These are phyloP conservation scores for Sarcophaga bullata DNA, from an alignment of 1,140 invertebrate species.

Conservation along the genomic window DNA sequence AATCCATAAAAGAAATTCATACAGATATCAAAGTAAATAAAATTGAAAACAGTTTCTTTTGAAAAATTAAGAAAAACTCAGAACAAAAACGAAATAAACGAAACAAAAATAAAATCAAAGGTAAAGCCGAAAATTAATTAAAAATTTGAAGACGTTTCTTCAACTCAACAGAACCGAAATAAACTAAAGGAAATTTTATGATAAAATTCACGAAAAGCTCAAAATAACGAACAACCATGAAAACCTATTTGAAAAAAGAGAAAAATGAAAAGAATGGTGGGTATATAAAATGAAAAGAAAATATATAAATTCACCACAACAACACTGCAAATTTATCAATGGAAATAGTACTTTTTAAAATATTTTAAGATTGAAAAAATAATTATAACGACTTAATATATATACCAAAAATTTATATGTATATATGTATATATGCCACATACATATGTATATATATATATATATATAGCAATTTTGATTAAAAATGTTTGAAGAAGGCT, in stretches of 20 bases:
- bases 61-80: constrained; percentile 29
- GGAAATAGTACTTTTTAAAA: neutral
- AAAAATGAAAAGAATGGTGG: constrained; percentile 8
- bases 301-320: neutral
- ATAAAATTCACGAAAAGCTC: constrained; percentile 28
- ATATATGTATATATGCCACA: neutral
- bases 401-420: neutral
- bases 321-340: neutral
- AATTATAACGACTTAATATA: too few species aligned
- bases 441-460: neutral
- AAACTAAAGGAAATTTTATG: constrained; percentile 55
- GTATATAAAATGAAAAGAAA: neutral
- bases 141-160: constrained; percentile 65
- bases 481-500: too few species aligned
- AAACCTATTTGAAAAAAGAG: neutral
- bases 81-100: constrained; percentile 46
- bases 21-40: neutral
- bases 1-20: too few species aligned
- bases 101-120: constrained; percentile 53
- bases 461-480: neutral
- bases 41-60: constrained; percentile 18
- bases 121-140: constrained; percentile 62
- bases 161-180: constrained; percentile 66
- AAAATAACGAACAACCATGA: neutral
- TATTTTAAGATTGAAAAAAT: too few species aligned